Evolutionary conservation across 1,140 invertebrate species (phyloP), one percentile per base, ranked within the genome.

Genomic region (Pteromalus puparum): DNA sequence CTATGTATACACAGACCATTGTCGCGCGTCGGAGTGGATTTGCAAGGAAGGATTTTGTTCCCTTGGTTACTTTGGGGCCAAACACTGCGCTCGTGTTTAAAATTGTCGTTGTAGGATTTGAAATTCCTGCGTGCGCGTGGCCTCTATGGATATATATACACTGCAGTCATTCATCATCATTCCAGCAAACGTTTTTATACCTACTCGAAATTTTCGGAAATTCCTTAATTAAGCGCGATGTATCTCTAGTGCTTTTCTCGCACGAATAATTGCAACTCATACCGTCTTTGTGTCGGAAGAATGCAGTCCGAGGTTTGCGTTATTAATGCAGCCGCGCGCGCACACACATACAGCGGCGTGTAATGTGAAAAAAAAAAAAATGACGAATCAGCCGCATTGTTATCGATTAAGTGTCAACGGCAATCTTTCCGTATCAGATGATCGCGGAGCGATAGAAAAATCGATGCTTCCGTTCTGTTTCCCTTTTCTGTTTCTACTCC

Each of bases 331-430:
- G n/a, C 24, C 21, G 53, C 1, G 24, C n/a, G 73, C 24, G 10
- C 3, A 13, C 26, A 42, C 9, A n/a, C n/a, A n/a, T n/a, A n/a
- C n/a, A n/a, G n/a, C n/a, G n/a, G n/a, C n/a, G n/a, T n/a, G n/a
- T n/a, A n/a, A n/a, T n/a, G n/a, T n/a, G 12, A 10, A 28, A 5
- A 70, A 7, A 70, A 38, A 48, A 24, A 68, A 67, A 75, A 68
- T 53, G 18, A 83, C 24, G 74, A 83, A 70, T 68, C 74, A 53
- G 61, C 24, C 73, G 10, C 46, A 30, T 26, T 38, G 38, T 73
- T 84, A 84, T 84, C 42, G 82, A 84, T 84, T 84, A 79, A 84
- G 38, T 42, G 82, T 84, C 82, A 78, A 7, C 18, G n/a, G 21
- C 72, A 83, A 73, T 83, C 67, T 34, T 61, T 7, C 21, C n/a